A percentile compares a stretch with the other conserved stretches of the same genome.
These are phyloP conservation scores for Stenchaetothrips biformis DNA, from an alignment of 2,888 invertebrate genomes.

Conservation along the genomic window DNA sequence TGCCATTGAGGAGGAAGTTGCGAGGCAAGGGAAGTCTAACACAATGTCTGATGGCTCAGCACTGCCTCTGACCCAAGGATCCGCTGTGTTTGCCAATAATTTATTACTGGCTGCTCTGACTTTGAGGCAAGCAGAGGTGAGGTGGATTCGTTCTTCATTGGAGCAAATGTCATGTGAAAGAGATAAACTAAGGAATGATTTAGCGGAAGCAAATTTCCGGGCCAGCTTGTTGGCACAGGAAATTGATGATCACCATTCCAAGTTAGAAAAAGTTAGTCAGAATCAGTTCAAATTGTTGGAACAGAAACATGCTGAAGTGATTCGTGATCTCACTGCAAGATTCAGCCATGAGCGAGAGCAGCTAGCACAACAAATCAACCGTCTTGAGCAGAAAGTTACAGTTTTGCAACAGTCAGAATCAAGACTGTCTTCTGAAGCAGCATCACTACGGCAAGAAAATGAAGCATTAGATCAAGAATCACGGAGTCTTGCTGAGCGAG, in stretches of 20 bases:
- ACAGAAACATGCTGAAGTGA: slow-evolving; percentile 68
- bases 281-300: slow-evolving; percentile 61
- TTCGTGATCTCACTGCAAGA: slow-evolving; percentile 65
- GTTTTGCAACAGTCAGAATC: slow-evolving; percentile 63
- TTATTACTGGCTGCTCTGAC: slow-evolving; percentile 28
- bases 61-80: background rate
- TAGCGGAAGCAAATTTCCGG: slow-evolving; percentile 75
- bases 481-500: slow-evolving; percentile 48
- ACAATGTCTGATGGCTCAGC: slow-evolving; percentile 34
- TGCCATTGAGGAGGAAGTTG: slow-evolving; percentile 63
- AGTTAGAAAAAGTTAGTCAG: slow-evolving; percentile 71
- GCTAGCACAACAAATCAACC: slow-evolving; percentile 52
- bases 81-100: slow-evolving; percentile 12
- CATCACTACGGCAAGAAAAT: slow-evolving; percentile 58
- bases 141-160: slow-evolving; percentile 46
- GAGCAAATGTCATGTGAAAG: slow-evolving; percentile 70
- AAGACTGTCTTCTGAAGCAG: slow-evolving; percentile 59
- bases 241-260: slow-evolving; percentile 83
- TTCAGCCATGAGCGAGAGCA: slow-evolving; percentile 71
- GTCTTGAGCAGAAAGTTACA: slow-evolving; percentile 61
- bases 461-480: slow-evolving; percentile 42
- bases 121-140: slow-evolving; percentile 30
- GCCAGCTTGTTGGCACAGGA: slow-evolving; percentile 80
- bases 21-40: slow-evolving; percentile 39
- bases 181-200: slow-evolving; percentile 72